Conservation (phyloP, 2,113 vertebrate species). For the Cairina moschata region DNA sequence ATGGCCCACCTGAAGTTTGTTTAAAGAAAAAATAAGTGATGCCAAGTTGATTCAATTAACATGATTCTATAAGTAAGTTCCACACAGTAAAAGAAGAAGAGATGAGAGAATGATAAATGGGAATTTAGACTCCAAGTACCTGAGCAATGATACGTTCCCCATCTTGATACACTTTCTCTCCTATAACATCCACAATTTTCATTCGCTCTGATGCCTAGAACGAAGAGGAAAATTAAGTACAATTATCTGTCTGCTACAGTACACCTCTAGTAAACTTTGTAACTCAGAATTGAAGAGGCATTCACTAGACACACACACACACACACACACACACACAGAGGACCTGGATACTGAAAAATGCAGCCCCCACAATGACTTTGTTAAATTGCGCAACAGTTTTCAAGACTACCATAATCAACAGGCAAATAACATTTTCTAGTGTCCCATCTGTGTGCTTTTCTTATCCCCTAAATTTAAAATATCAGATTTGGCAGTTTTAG, state of each 20-base stretch:
- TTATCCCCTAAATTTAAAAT: background rate
- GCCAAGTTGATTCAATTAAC: background rate
- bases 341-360: background rate
- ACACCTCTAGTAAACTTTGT: background rate
- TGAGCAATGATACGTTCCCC: conserved; percentile 95
- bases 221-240: conserved; percentile 6
- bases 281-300: background rate
- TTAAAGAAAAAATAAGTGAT: background rate
- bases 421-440: background rate
- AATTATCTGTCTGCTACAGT: background rate
- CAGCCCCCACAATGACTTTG: background rate
- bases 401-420: background rate
- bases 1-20: too few species aligned
- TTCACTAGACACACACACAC: background rate
- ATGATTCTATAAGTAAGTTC: background rate
- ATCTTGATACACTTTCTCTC: conserved; percentile 88
- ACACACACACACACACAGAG: background rate
- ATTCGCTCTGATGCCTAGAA: conserved; percentile 90
- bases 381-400: background rate
- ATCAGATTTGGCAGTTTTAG: background rate
- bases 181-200: conserved; percentile 98
- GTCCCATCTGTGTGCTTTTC: background rate
- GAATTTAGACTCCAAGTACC: conserved; percentile 71
- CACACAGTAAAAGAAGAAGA: background rate
- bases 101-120: background rate